Base-by-base conservation (phyloP, 2,113 vertebrate genomes). In the Drymodes brunneopygia region DNA sequence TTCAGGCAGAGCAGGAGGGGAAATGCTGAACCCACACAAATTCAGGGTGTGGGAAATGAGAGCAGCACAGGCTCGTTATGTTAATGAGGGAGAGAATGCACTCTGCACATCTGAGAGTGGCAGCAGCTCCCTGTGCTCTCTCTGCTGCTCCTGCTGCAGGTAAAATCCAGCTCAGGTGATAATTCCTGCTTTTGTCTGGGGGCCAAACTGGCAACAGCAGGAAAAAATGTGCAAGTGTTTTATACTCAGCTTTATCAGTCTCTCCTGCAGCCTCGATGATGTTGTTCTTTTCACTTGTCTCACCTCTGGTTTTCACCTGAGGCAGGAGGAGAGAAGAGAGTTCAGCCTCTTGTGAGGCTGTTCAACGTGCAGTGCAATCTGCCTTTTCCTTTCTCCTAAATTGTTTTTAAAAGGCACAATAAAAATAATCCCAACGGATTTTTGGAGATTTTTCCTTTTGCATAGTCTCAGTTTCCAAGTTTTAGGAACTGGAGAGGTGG, bases 401-500 rank as follows among this genome's bases (percentile, higher is more conserved):
- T 15, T 36, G 8, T 1, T 69, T 70, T 24, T 0, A 21, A 45
- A 82, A 88, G 66, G 11, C 38, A n/a, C 50, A 51, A 19, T 10
- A 27, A 28, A 64, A 77, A 36, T 33, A 33, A 12, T 35, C 10
- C 23, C 18, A 3, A 28, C 57, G 15, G 9, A 9, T 70, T 70
- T 70, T 8, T 19, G 31, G 72, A 35, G 13, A 3, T 38, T 35
- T 40, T 87, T 54, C 16, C 27, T 31, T 53, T 73, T 78, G 66
- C 38, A 7, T 1, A n/a, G 16, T 5, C 11, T 33, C 1, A 6
- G n/a, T 69, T 61, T 56, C 20, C 1, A 0, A 2, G 38, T 61
- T 42, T 47, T 6, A 45, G 71, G 44, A 36, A 8, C 38, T 28
- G 58, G 17, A 48, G 48, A 27, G 56, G 4, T 28, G 48, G 19